These are phyloP conservation scores for Hestina assimilis DNA, from an alignment of 1,140 invertebrate species.

Conservation along the genomic window DNA sequence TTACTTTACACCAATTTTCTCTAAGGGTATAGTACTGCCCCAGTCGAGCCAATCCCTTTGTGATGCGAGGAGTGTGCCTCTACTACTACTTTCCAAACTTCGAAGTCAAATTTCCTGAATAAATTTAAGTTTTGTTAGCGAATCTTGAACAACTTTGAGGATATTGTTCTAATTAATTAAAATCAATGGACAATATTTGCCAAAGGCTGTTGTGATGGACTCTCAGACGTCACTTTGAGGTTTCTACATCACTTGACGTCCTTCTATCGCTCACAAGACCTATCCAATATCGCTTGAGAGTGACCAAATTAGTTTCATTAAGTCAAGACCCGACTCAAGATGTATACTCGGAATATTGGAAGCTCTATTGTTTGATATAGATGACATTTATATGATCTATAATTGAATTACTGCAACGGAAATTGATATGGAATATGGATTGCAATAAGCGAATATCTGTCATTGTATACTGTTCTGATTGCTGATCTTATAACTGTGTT, in stretches of 20 bases:
- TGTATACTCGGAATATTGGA: not conserved
- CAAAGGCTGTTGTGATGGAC: not conserved
- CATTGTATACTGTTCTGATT: no score
- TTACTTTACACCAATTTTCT: no score
- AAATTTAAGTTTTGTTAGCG: no score
- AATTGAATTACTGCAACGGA: no score
- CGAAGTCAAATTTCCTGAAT: not conserved
- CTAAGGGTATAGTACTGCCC: no score
- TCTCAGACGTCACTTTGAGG: not conserved
- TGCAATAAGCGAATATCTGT: no score
- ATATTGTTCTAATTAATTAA: conserved; percentile 1
- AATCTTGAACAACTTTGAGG: not conserved
- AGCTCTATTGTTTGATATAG: not conserved
- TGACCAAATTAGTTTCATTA: conserved; percentile 13
- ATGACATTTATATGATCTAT: no score
- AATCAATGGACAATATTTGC: not conserved
- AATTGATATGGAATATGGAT: no score
- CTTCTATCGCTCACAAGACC: not conserved
- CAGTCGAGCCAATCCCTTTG: no score
- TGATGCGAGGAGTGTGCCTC: no score
- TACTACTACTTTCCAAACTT: no score
- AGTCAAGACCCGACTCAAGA: not conserved
- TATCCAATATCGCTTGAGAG: conserved; percentile 4
- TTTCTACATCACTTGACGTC: conserved; percentile 2
- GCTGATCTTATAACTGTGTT: no score